Conservation (phyloP, 2,888 invertebrate species). For the Pilophorus perplexus region DNA sequence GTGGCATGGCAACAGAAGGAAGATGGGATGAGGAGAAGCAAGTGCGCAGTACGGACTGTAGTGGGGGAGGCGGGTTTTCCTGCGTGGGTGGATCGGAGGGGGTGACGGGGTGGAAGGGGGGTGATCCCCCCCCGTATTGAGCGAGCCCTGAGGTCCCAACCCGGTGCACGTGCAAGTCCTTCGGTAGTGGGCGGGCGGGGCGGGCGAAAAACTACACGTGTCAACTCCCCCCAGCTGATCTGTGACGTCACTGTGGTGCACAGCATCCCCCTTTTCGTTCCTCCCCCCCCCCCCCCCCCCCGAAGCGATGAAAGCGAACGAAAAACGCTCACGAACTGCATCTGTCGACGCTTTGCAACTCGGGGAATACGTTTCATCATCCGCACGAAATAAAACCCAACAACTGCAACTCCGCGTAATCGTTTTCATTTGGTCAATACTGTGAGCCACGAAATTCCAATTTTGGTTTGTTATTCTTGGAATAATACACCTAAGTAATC, state of each 20-base stretch:
- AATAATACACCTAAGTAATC: no score
- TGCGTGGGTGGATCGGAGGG: no score
- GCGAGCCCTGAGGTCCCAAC: not conserved
- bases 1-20: constrained; percentile 30
- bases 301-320: not conserved
- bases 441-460: no score
- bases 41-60: constrained; percentile 35
- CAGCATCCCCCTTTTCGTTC: constrained; percentile 12
- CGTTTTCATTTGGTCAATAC: no score
- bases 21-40: not conserved
- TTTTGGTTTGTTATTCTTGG: no score
- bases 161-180: constrained; percentile 10
- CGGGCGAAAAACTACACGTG: constrained; percentile 19
- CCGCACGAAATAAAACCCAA: no score
- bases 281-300: no score
- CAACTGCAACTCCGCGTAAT: no score
- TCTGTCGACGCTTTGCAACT: no score
- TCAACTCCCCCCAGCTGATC: constrained; percentile 34
- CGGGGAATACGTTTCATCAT: no score
- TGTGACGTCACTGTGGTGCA: constrained; percentile 35
- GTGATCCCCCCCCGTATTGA: not conserved
- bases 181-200: not conserved
- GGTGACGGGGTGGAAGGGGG: not conserved
- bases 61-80: constrained; percentile 26
- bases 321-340: no score